phyloP scores from a whole-genome alignment of 2,888 invertebrate genomes.

The Busseola fusca region DNA sequence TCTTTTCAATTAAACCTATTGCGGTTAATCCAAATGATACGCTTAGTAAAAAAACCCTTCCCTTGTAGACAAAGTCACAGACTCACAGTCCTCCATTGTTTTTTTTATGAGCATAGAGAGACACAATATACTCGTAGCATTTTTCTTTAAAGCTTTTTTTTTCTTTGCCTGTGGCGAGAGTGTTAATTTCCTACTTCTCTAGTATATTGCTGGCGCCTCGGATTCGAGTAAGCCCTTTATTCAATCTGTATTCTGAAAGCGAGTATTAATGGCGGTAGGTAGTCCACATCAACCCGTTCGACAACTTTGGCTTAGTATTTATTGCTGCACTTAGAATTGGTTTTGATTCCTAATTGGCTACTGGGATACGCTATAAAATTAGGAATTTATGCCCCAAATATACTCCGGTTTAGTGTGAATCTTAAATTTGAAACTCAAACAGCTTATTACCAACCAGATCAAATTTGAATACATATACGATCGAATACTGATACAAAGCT shows the following conservation, averaged over 20 bases:
- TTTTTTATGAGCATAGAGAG: constrained; percentile 21
- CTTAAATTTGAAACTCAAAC: constrained; percentile 26
- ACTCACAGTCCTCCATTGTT: not conserved
- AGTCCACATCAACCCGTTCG: constrained; percentile 31
- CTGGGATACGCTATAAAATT: constrained; percentile 27
- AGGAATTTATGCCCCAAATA: constrained; percentile 11
- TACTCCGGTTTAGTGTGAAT: constrained; percentile 1
- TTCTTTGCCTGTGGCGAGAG: constrained; percentile 27
- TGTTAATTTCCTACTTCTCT: constrained; percentile 47
- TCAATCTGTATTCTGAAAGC: constrained; percentile 51
- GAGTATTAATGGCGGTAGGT: constrained; percentile 42
- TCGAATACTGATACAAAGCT: constrained; percentile 31
- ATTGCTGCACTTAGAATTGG: constrained; percentile 29
- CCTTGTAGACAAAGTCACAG: not conserved
- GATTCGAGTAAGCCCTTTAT: constrained; percentile 47
- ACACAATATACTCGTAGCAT: constrained; percentile 15
- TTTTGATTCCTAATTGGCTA: constrained; percentile 31
- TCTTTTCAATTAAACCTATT: not conserved
- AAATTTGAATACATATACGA: constrained; percentile 32
- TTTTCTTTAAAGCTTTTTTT: constrained; percentile 42
- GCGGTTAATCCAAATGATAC: constrained; percentile 7
- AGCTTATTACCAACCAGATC: constrained; percentile 5
- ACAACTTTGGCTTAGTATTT: constrained; percentile 44
- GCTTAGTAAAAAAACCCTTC: constrained; percentile 24
- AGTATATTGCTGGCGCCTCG: constrained; percentile 30